Evolutionary conservation across 2,113 vertebrate genomes (phyloP), one percentile per base, ranked within the genome.

Genomic region (Labeo rohita): DNA sequence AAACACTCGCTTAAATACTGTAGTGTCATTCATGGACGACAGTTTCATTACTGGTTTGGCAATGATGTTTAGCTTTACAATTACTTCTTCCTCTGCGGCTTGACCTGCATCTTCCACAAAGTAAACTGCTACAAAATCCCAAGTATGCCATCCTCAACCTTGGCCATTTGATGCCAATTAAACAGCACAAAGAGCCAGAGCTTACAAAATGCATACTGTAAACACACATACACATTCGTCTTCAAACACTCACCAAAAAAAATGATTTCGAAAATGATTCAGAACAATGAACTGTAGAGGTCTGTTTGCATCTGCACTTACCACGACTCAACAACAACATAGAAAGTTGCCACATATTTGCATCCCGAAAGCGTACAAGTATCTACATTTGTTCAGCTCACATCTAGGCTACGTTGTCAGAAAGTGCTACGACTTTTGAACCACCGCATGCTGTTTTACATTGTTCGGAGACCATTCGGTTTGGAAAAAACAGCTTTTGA

Each of bases 111-210:
- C 86, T 63, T 85, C 54, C 84, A 79, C 16, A 76, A 86, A 56
- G 49, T 80, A 83, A 86, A 85, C 75, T 88, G 88, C 89, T 89
- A 88, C 86, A 83, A 84, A 88, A 76, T 65, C 39, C 79, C 50
- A 81, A 56, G 70, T 54, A 75, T 34, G 59, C 68, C 47, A 75
- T 61, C 23, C 11, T 88, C 23, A 59, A 39, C 36, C 23, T 86
- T 68, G 8, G 56, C 59, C 80, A 34, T 76, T 56, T 65, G 34
- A 86, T 76, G 45, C 65, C n/a, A 36, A 11, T 13, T 54, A 76
- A 83, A 87, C 68, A 23, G 54, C 54, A 81, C 52, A 81, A 86
- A 80, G 50, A 80, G 77, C 85, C 65, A 54, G 50, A 76, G 39
- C 82, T 50, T 49, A 68, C 75, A 83, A 87, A 83, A 88, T 3